Base-by-base conservation (phyloP, 2,888 invertebrate genomes). In the Blastobasis adustella region DNA sequence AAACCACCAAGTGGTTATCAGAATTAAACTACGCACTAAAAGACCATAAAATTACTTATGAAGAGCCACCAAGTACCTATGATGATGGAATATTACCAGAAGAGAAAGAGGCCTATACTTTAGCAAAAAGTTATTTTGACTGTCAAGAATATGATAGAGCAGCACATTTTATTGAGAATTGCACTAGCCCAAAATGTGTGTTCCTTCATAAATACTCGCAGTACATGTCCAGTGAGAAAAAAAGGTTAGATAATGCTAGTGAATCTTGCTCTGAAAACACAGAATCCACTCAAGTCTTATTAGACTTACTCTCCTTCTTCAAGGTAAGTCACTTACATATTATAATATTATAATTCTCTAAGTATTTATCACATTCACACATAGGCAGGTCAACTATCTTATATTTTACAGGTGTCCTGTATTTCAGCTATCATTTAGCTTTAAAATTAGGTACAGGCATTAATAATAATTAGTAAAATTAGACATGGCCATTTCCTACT, bases 111-210 rank as follows among this genome's bases (percentile, higher is more conserved):
- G 84, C 89, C 37, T 97, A 95, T 74, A 90, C 91, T 44, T 76
- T 97, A 59, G 95, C 96, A 0, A 96, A 96, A 76, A 93, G 94
- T 57, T 97, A 96, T 75, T 97, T 97, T 72, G 96, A 98, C 79
- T 89, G 94, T 46, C 94, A 95, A 63, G 98, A 98, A 77, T 98
- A 96, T 76, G 96, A 97, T 67, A 90, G 96, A 68, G 94, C 95
- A 51, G 95, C 96, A 0, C 93, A 93, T 82, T 96, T 95, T 68
- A 89, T 95, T 6, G 91, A 93, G 63, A 90, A 92, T 54, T 93
- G 93, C 63, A 86, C 86, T 44, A 92, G 92, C 53, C 86, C 92
- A 0, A 94, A 94, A 72, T 92, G 93, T 45, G 90, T 93, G 57
- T 98, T 98, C 78, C 83, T 98, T 37, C 92, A 95, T 74, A 92